These are phyloP conservation scores for Heliconius charithonia DNA, from an alignment of 2,888 invertebrate genomes.

Conservation along the genomic window DNA sequence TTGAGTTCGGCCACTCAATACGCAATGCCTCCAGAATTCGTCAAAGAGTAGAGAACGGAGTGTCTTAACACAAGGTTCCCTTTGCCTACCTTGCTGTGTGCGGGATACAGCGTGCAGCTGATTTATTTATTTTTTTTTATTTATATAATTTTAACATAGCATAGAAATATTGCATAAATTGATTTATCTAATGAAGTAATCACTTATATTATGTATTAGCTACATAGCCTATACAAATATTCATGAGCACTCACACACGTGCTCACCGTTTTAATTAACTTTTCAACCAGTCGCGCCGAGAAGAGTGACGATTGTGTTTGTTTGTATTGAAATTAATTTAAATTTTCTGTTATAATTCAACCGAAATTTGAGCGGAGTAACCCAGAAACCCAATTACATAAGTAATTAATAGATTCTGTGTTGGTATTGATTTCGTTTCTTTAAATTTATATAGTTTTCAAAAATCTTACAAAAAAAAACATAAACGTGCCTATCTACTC, in stretches of 20 bases:
- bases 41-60: no score
- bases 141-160: neutral
- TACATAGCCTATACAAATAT: constrained; percentile 33
- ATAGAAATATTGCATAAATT: constrained; percentile 15
- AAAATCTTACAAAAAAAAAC: no score
- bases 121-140: neutral
- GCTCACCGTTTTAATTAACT: constrained; percentile 43
- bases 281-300: constrained; percentile 32
- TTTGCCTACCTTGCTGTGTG: no score
- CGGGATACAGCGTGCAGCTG: no score
- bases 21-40: no score
- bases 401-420: neutral
- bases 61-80: no score
- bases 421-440: neutral
- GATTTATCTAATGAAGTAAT: constrained; percentile 27
- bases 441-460: no score
- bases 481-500: no score
- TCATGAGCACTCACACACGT: constrained; percentile 39
- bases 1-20: no score
- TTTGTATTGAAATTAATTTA: constrained; percentile 16
- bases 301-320: constrained; percentile 28
- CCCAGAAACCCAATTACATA: constrained; percentile 19
- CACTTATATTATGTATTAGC: constrained; percentile 26
- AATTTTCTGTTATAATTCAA: constrained; percentile 2
- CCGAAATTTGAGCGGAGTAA: constrained; percentile 4